Evolutionary conservation across 2,113 vertebrate genomes (phyloP).

Genomic region (Gymnarchus niloticus): DNA sequence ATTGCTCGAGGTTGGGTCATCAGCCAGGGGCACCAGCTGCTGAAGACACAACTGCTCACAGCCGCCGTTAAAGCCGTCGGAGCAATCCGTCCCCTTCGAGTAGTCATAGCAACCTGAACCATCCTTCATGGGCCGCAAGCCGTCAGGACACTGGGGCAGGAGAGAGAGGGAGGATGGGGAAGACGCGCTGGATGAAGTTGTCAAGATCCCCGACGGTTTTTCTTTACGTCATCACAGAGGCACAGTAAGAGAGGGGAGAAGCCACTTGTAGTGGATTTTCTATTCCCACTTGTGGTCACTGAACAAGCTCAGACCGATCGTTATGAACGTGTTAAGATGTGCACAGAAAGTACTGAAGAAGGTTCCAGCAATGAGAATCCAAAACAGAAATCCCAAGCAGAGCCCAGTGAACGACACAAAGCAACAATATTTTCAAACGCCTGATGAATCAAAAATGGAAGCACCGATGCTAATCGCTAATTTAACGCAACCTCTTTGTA

Average conservation of each 20-base stretch:
- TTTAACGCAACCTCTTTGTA: no score
- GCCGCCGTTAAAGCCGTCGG: conserved; percentile 92
- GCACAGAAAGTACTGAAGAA: not conserved
- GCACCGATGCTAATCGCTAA: no score
- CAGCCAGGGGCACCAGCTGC: conserved; percentile 81
- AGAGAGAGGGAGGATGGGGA: conserved; percentile 35
- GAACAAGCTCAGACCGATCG: not conserved
- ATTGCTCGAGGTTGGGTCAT: conserved; percentile 81
- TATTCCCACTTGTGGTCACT: not conserved
- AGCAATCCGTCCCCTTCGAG: conserved; percentile 93
- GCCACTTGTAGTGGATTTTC: not conserved
- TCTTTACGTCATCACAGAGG: not conserved
- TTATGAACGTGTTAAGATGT: not conserved
- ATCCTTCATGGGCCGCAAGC: conserved; percentile 93
- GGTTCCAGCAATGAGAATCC: not conserved
- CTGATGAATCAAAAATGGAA: no score
- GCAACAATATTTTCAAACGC: no score
- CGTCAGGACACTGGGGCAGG: conserved; percentile 77
- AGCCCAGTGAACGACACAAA: no score
- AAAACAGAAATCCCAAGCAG: not conserved
- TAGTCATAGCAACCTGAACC: conserved; percentile 94
- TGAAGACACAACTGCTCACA: conserved; percentile 96
- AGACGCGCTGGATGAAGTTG: not conserved
- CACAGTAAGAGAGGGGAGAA: not conserved
- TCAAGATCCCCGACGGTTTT: not conserved